A percentile compares a stretch with the other conserved stretches of the same genome.
These are phyloP conservation scores for Puma concolor DNA, from an alignment of 2,113 vertebrate genomes.

Conservation along the genomic window DNA sequence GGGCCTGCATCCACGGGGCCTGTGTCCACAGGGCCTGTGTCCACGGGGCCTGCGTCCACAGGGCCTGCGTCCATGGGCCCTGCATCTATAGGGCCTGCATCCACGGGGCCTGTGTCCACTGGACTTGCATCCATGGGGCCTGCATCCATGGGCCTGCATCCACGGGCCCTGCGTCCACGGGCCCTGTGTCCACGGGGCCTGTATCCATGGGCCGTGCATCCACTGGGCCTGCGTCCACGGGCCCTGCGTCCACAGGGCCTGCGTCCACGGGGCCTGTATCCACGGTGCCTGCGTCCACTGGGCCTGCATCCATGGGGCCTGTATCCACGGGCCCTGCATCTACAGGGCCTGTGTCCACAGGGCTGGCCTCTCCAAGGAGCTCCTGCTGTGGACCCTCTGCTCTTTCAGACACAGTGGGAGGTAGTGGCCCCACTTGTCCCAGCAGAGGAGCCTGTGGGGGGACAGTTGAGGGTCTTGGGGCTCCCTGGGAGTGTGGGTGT, in stretches of 20 bases:
- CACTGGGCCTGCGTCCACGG: accelerated
- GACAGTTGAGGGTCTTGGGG: background rate
- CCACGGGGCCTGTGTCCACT: too few species aligned
- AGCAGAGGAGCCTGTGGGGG: background rate
- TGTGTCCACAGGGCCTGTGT: accelerated
- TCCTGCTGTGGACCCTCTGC: background rate
- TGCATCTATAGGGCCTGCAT: accelerated
- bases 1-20: accelerated
- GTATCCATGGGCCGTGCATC: accelerated
- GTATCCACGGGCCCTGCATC: too few species aligned
- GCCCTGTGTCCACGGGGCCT: accelerated
- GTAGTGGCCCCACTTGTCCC: background rate
- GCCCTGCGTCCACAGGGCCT: accelerated
- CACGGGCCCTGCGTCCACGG: too few species aligned
- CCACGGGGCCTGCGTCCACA: accelerated
- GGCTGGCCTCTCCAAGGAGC: background rate
- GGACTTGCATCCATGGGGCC: background rate
- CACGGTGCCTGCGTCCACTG: too few species aligned
- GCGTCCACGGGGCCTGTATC: accelerated
- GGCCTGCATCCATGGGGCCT: accelerated
- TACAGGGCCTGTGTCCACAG: background rate
- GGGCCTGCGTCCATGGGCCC: accelerated
- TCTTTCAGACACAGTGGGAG: background rate
- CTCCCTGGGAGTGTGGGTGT: background rate
- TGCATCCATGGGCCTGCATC: too few species aligned